Evolutionary conservation across 2,888 invertebrate species (phyloP), one percentile per base, ranked within the genome.

Genomic region (Oligia fasciuncula): DNA sequence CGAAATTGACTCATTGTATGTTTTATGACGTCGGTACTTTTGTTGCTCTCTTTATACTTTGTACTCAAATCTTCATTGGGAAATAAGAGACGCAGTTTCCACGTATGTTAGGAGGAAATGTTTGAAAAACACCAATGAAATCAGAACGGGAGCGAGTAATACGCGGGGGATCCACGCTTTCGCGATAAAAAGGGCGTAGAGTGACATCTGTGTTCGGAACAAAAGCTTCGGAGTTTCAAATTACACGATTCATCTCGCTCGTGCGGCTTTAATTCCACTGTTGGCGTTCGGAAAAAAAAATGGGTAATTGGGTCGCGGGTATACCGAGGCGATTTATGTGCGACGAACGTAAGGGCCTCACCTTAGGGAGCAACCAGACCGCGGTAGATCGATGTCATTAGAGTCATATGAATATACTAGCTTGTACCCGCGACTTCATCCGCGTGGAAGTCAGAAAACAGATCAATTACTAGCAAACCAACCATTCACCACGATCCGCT

Each of bases 221-320:
- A 94, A 95, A 95, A 92, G 93, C 91, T 87, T 84, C 81, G 77
- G 91, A 90, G 93, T 94, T 95, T 94, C 92, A 93, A 95, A 95
- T 95, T 94, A 94, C 95, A 91, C 94, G 93, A 94, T 94, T 94
- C 94, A 95, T 95, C 93, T 93, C 93, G 87, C 91, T 80, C 79
- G 87, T 87, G 87, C 87, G 89, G 91, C 92, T 94, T 94, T 94
- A 94, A 95, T 95, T 93, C 92, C 92, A 91, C 90, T 92, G 93
- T 94, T 91, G 89, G 90, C 88, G 90, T 94, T 92, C 91, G 92
- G 90, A 92, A 92, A 94, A 94, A 35, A 94, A 94, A 94, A 94
- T 91, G 90, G 91, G 94, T 93, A 95, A 95, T 95, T 94, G 94
- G 95, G 95, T 93, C 95, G 93, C 88, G 88, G 85, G 79, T 76